A percentile compares a stretch with the other conserved stretches of the same genome.
Conservation (phyloP, 2,888 invertebrate genomes). For the Eupsilia transversa region DNA sequence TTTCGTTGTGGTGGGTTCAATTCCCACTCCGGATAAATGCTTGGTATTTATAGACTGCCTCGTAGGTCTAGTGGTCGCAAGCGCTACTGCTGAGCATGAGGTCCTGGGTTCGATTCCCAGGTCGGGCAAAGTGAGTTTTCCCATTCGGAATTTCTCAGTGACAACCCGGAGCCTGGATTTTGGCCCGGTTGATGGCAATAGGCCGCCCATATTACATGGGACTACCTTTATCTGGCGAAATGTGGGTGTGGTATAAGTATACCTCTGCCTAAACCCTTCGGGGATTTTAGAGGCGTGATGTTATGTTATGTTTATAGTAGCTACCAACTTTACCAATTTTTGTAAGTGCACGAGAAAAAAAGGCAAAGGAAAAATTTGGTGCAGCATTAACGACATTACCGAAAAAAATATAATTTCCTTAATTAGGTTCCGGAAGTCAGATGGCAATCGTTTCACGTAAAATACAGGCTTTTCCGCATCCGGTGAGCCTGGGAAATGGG, state of each 20-base stretch:
- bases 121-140: neutral
- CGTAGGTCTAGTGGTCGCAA: too few relatives aligned
- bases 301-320: neutral
- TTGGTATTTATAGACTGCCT: neutral
- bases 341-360: neutral
- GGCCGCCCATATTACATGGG: neutral
- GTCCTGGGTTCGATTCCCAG: neutral
- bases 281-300: too few relatives aligned
- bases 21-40: neutral
- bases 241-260: neutral
- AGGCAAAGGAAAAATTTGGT: neutral
- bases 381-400: neutral
- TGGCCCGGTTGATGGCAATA: neutral
- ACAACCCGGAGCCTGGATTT: too few relatives aligned
- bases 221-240: neutral
- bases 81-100: neutral
- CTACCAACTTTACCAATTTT: neutral
- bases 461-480: neutral
- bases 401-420: neutral
- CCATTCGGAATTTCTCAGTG: neutral
- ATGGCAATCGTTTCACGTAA: neutral
- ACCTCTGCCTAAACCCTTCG: too few relatives aligned
- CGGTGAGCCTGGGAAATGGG: neutral
- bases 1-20: neutral
- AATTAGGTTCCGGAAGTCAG: neutral